Evolutionary conservation across 2,888 invertebrate species (phyloP).

Genomic region (Stramonita haemastoma): DNA sequence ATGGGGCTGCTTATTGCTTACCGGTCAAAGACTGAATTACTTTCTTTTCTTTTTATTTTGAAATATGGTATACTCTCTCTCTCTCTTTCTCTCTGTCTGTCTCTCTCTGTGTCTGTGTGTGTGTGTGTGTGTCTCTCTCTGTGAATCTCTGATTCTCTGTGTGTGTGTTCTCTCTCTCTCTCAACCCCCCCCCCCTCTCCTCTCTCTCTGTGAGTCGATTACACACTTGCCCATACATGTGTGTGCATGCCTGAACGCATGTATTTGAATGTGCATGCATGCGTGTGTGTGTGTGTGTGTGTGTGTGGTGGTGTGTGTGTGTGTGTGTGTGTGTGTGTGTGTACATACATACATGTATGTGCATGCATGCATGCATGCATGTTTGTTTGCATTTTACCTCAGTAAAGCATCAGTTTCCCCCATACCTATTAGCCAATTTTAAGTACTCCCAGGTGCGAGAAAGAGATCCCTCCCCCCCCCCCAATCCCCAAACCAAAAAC

Average conservation of each 20-base stretch:
- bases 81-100: neutral
- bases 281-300: neutral
- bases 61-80: neutral
- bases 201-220: neutral
- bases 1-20: neutral
- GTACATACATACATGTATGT: neutral
- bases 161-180: neutral
- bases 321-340: constrained; percentile 22
- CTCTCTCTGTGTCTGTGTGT: neutral
- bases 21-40: neutral
- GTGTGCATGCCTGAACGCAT: neutral
- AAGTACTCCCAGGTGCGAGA: too few species aligned
- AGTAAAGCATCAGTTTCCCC: too few species aligned
- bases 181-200: neutral
- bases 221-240: neutral
- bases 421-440: too few species aligned
- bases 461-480: too few species aligned
- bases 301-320: neutral
- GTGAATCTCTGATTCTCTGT: neutral
- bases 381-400: neutral
- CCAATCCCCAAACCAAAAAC: too few species aligned
- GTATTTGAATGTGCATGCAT: neutral
- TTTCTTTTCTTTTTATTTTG: too few species aligned
- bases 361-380: neutral
- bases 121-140: neutral